Conservation (phyloP, 2,113 vertebrate species). For the Tragulus kanchil region DNA sequence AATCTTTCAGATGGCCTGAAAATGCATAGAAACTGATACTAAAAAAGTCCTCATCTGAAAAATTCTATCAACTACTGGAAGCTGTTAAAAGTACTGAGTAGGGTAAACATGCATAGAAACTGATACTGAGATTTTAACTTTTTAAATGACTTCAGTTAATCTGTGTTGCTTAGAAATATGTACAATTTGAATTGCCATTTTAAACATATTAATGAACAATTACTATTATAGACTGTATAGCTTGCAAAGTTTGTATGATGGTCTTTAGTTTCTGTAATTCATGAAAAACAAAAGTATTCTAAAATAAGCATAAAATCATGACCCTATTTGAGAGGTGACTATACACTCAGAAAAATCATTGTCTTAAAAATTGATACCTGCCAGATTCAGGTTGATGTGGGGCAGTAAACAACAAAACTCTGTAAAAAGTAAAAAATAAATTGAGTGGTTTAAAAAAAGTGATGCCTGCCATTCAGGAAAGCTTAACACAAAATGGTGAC, state of each 20-base stretch:
- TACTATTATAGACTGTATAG: conserved; percentile 32
- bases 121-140: background rate
- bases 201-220: conserved; percentile 66
- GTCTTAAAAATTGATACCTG: background rate
- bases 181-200: conserved; percentile 40
- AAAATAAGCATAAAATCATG: conserved; percentile 55
- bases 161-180: background rate
- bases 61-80: background rate
- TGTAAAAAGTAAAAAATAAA: too few relatives aligned
- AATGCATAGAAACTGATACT: conserved; percentile 37
- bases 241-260: conserved; percentile 37
- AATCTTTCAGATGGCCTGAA: conserved; percentile 59
- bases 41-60: background rate
- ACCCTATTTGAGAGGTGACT: conserved; percentile 26
- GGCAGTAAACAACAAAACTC: too few relatives aligned
- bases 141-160: conserved; percentile 45
- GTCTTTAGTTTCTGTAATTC: conserved; percentile 45
- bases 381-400: background rate
- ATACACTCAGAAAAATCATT: conserved; percentile 52
- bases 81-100: background rate
- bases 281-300: background rate
- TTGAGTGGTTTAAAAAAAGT: background rate
- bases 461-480: background rate
- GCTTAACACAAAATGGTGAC: background rate
- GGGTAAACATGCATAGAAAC: background rate